These are phyloP conservation scores for Hydrolagus affinis DNA, from an alignment of 2,113 vertebrate species.

Conservation along the genomic window DNA sequence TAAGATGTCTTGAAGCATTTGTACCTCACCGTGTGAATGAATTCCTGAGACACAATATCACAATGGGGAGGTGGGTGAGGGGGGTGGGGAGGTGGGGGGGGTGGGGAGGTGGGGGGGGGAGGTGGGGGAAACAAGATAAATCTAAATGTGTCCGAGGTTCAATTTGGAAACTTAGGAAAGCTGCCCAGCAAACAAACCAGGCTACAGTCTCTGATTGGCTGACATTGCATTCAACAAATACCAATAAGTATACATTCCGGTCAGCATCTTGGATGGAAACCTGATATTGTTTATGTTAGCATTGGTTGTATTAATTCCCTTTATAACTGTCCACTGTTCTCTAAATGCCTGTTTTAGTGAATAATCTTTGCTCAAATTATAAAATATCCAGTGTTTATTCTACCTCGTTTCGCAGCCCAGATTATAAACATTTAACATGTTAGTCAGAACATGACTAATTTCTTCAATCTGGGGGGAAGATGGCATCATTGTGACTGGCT, in stretches of 20 bases:
- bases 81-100: background rate
- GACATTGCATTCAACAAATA: background rate
- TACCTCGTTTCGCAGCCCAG: conserved; percentile 18
- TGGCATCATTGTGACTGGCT: conserved; percentile 27
- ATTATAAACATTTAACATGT: conserved; percentile 32
- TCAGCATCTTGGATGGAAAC: background rate
- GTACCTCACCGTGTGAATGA: too few species aligned
- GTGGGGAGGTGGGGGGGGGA: background rate
- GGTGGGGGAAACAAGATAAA: too few species aligned
- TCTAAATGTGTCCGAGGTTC: too few species aligned
- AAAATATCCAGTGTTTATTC: conserved; percentile 15
- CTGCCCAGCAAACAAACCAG: background rate
- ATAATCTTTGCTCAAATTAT: conserved; percentile 13
- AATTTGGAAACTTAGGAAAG: background rate
- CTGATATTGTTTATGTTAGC: background rate
- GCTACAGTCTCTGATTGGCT: too few species aligned
- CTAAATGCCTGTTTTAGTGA: conserved; percentile 2
- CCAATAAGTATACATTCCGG: background rate
- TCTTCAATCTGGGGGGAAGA: conserved; percentile 31
- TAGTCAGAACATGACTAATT: conserved; percentile 30
- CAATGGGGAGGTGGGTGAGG: too few species aligned
- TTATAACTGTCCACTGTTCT: background rate
- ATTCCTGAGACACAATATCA: too few species aligned
- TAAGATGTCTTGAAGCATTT: too few species aligned
- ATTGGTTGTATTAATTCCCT: background rate